These are phyloP conservation scores for Malurus melanocephalus DNA, from an alignment of 2,113 vertebrate species.

Conservation along the genomic window DNA sequence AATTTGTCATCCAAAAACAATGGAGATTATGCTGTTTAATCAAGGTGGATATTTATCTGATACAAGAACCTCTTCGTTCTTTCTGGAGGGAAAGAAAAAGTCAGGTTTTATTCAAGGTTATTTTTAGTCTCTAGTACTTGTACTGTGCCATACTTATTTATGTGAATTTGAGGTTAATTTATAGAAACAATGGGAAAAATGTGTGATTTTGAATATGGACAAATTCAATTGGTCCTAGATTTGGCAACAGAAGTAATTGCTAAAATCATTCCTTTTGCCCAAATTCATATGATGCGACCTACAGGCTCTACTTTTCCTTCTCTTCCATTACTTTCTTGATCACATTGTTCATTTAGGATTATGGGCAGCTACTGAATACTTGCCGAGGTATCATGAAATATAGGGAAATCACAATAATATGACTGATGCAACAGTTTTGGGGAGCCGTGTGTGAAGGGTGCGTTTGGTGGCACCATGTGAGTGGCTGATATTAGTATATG, in stretches of 20 bases:
- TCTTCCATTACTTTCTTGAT: background rate
- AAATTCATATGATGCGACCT: background rate
- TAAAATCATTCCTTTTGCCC: background rate
- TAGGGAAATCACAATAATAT: background rate
- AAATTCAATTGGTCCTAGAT: background rate
- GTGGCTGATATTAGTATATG: background rate
- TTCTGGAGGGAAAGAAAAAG: background rate
- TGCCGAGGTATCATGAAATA: background rate
- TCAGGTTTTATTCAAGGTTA: background rate
- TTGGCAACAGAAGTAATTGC: background rate
- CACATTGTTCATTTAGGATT: background rate
- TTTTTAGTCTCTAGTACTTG: background rate
- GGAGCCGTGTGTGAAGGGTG: background rate
- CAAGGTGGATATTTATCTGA: background rate
- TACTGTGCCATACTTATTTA: background rate
- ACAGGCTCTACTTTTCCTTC: background rate
- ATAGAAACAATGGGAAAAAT: background rate
- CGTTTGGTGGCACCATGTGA: background rate
- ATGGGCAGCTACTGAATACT: background rate
- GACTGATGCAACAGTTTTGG: background rate
- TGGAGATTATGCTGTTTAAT: background rate
- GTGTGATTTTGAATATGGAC: background rate
- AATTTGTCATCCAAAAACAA: background rate
- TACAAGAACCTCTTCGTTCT: background rate
- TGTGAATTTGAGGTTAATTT: background rate